Percentiles rank a stretch among this genome's conserved stretches.
Conservation (phyloP, 2,797 vertebrate genomes). For the Lithobates sylvaticus region DNA sequence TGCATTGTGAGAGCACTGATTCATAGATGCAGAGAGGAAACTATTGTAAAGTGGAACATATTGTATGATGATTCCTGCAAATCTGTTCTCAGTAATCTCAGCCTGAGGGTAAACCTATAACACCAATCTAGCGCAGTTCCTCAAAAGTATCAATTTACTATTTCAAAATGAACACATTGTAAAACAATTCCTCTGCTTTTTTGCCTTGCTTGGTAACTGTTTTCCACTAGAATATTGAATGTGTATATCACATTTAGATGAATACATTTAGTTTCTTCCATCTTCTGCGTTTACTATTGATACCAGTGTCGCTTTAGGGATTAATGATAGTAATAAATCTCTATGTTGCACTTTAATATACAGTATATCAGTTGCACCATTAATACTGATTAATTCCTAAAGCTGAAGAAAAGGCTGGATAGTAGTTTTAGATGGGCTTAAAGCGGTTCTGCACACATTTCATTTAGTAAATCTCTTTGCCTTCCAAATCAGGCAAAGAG, state of each 20-base stretch:
- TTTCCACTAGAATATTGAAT: background rate
- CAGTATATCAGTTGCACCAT: too few relatives aligned
- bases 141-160: conserved; percentile 19
- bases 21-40: conserved; percentile 30
- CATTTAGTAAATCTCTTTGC: too few relatives aligned
- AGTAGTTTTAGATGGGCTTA: too few relatives aligned
- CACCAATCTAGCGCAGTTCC: conserved; percentile 12
- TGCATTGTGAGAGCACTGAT: conserved; percentile 39
- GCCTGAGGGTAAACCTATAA: conserved; percentile 45
- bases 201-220: background rate
- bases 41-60: conserved; percentile 23
- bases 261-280: background rate
- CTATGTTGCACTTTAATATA: background rate
- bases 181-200: background rate
- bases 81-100: conserved; percentile 43
- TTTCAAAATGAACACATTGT: conserved; percentile 17
- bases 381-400: too few relatives aligned
- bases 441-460: too few relatives aligned
- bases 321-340: background rate
- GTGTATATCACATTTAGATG: background rate
- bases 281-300: background rate
- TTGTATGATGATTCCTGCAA: conserved; percentile 27
- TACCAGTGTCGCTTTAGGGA: background rate
- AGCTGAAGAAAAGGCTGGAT: too few relatives aligned
- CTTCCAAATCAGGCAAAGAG: too few relatives aligned